Conservation (phyloP, 2,113 vertebrate genomes). For the Phasianus colchicus region DNA sequence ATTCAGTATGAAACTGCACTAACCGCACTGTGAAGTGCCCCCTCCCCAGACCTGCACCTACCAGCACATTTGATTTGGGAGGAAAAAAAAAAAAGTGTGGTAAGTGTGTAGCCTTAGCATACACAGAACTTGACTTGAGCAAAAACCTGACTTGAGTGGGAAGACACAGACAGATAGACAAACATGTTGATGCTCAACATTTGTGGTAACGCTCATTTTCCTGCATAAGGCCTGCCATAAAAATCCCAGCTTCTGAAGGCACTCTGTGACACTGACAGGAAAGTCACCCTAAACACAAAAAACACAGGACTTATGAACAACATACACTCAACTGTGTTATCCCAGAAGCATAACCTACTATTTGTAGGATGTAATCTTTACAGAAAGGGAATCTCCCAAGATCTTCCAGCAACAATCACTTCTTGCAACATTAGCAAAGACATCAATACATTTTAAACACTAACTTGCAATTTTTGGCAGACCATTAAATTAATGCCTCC, state of each 20-base stretch:
- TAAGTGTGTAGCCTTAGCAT: not conserved
- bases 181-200: not conserved
- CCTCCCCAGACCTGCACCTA: not conserved
- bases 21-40: not conserved
- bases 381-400: not conserved
- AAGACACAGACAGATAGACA: not conserved
- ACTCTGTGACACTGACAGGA: not conserved
- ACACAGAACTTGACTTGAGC: not conserved
- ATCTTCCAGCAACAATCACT: not conserved
- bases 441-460: not conserved
- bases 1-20: not conserved
- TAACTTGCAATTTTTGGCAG: not conserved
- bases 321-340: not conserved
- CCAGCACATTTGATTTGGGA: not conserved
- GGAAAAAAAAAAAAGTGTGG: rapidly evolving
- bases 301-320: not conserved
- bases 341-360: not conserved
- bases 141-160: not conserved
- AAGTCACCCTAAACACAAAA: not conserved
- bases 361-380: not conserved
- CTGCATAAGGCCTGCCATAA: not conserved
- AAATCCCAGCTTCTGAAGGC: not conserved
- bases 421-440: not conserved
- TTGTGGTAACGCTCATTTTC: not conserved
- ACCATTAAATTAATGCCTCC: not conserved